These are phyloP conservation scores for Clarias pachynema DNA, from an alignment of 2,797 vertebrate genomes.

Conservation along the genomic window DNA sequence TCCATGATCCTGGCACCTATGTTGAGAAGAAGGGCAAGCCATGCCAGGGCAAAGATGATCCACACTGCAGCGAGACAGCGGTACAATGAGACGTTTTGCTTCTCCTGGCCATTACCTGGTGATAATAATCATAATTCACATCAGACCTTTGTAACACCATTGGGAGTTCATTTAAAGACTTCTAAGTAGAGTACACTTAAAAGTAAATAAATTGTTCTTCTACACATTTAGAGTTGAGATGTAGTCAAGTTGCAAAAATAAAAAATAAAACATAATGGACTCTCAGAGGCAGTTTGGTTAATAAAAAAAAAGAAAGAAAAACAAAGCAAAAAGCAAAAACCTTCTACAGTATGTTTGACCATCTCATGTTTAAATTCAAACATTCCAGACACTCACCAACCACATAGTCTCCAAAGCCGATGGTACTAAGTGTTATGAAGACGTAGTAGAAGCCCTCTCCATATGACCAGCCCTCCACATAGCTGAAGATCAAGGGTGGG, in stretches of 20 bases:
- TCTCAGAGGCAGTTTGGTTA: neutral
- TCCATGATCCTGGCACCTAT: constrained; percentile 77
- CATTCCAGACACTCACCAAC: constrained; percentile 73
- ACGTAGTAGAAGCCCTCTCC: constrained; percentile 92
- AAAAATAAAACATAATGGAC: neutral
- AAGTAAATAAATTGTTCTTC: neutral
- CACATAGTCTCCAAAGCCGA: constrained; percentile 92
- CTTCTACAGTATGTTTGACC: neutral
- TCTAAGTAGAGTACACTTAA: neutral
- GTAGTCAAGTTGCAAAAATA: neutral
- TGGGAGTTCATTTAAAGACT: neutral
- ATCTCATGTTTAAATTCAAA: neutral
- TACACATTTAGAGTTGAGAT: neutral
- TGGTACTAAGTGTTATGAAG: constrained; percentile 94
- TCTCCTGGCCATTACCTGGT: constrained; percentile 73
- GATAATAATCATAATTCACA: neutral
- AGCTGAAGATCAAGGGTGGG: constrained; percentile 88
- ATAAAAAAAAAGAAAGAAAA: neutral
- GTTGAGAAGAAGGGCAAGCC: constrained; percentile 75
- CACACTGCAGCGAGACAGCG: constrained; percentile 75
- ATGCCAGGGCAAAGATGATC: constrained; percentile 77
- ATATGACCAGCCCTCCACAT: constrained; percentile 88
- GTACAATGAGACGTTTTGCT: constrained; percentile 76
- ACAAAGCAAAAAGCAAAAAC: neutral
- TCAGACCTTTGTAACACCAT: neutral